phyloP scores from a whole-genome alignment of 2,797 vertebrate species.

The Galago senegalensis region DNA sequence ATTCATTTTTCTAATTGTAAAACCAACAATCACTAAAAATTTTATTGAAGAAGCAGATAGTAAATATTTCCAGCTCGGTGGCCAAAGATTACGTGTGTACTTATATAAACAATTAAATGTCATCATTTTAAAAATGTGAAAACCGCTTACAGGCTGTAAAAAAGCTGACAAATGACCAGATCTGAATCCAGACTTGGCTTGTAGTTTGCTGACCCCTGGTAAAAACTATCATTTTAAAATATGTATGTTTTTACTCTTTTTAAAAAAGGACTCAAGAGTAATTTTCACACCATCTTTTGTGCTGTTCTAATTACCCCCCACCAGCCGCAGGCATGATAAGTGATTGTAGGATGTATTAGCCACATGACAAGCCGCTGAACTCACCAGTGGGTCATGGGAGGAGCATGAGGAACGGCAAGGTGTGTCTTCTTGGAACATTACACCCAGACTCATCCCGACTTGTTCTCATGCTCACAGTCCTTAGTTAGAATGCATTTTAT shows the following conservation, averaged over 20 bases:
- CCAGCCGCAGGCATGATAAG: conserved; percentile 79
- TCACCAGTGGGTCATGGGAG: conserved; percentile 85
- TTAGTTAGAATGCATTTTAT: conserved; percentile 67
- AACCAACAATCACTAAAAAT: background rate
- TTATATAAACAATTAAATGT: conserved; percentile 20
- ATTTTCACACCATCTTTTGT: background rate
- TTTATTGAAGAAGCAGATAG: conserved; percentile 7
- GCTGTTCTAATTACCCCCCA: background rate
- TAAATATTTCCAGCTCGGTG: conserved; percentile 33
- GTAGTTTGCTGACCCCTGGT: background rate
- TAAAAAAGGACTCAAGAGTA: background rate
- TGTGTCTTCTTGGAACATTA: conserved; percentile 85
- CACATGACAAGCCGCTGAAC: conserved; percentile 81
- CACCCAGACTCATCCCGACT: conserved; percentile 85
- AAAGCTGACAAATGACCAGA: background rate
- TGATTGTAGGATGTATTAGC: conserved; percentile 77
- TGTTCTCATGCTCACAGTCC: conserved; percentile 83
- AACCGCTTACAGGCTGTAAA: background rate
- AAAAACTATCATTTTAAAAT: conserved; percentile 21
- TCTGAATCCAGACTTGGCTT: background rate
- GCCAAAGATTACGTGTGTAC: background rate
- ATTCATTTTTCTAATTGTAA: conserved; percentile 31
- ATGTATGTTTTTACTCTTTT: background rate
- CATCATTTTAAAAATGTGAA: background rate
- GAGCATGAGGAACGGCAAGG: conserved; percentile 83